Percentiles rank a stretch among this genome's conserved stretches.
These are phyloP conservation scores for Hemibagrus wyckioides DNA, from an alignment of 2,113 vertebrate species.

Conservation along the genomic window DNA sequence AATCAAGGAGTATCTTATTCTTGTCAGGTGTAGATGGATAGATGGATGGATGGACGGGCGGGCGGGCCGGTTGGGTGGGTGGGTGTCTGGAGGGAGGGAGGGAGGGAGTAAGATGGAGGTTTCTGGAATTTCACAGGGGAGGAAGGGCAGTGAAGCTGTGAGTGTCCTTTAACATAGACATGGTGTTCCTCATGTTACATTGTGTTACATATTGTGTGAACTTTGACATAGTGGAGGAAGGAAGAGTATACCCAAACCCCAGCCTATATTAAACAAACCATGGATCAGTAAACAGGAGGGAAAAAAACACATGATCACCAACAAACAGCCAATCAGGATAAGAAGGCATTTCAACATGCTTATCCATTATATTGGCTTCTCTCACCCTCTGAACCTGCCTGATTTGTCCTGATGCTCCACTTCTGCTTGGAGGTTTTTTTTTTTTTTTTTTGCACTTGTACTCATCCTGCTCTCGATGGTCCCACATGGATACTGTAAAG, in stretches of 20 bases:
- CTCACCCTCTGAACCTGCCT: neutral
- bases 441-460: neutral
- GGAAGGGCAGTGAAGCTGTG: neutral
- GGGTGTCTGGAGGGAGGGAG: too few relatives aligned
- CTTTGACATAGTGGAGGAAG: neutral
- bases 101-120: neutral
- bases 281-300: neutral
- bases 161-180: neutral
- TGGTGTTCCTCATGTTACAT: neutral
- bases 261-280: neutral
- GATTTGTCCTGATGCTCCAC: neutral
- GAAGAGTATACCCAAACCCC: neutral
- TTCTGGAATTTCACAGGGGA: neutral
- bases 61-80: too few relatives aligned
- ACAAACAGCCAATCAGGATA: neutral
- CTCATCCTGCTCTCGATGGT: neutral
- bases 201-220: neutral
- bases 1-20: neutral
- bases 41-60: too few relatives aligned
- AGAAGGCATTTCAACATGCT: neutral
- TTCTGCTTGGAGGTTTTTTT: neutral
- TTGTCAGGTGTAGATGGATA: neutral
- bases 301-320: neutral
- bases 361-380: neutral
- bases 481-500: neutral